A percentile compares a stretch with the other conserved stretches of the same genome.
These are phyloP conservation scores for Okapia johnstoni DNA, from an alignment of 2,113 vertebrate species.

Conservation along the genomic window DNA sequence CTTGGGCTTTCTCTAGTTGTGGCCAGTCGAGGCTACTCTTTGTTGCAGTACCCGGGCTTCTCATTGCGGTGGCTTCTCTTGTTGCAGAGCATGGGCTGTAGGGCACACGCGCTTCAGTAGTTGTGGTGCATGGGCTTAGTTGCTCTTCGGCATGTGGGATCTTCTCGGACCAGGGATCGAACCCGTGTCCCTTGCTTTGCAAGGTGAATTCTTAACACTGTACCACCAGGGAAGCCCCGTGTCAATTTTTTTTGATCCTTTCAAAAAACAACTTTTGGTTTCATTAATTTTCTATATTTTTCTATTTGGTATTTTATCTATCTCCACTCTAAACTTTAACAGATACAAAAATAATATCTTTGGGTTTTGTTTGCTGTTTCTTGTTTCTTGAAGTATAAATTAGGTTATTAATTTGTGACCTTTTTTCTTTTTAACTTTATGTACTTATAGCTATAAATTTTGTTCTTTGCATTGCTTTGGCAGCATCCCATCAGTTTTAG, in stretches of 20 bases:
- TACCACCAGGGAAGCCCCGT: background rate
- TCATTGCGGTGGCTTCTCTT: background rate
- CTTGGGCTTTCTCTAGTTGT: background rate
- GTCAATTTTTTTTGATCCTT: background rate
- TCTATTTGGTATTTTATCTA: background rate
- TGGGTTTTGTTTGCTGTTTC: background rate
- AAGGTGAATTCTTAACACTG: background rate
- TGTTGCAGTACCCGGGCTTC: background rate
- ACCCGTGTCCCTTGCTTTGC: background rate
- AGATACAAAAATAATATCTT: background rate
- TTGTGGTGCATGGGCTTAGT: background rate
- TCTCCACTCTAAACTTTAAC: background rate
- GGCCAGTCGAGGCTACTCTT: background rate
- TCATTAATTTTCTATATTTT: background rate
- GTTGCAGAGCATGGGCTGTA: background rate
- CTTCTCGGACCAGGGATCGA: background rate
- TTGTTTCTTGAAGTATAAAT: background rate
- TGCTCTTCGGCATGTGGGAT: background rate
- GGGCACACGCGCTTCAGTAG: accelerated
- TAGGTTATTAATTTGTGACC: background rate
- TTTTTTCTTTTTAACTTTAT: background rate
- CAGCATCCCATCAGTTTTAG: background rate
- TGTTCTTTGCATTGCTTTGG: background rate
- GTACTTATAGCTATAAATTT: background rate
- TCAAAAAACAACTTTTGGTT: background rate